phyloP scores from a whole-genome alignment of 1,140 invertebrate genomes.

The Metaphire vulgaris region DNA sequence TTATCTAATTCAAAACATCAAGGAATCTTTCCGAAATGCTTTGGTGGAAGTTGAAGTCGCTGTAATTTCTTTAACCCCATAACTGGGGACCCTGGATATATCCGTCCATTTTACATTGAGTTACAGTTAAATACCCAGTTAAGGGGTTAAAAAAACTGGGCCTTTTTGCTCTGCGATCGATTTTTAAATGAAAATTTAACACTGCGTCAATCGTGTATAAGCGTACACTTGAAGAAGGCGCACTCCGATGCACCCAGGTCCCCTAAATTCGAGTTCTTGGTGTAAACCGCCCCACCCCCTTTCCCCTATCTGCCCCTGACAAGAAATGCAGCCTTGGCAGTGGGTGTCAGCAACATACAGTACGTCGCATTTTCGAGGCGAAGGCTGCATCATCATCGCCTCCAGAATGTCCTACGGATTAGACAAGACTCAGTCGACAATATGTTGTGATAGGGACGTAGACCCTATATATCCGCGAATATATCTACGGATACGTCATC shows the following conservation, averaged over 20 bases:
- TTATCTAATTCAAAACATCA: neutral
- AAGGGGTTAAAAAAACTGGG: neutral
- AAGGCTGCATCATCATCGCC: neutral
- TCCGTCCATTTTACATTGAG: neutral
- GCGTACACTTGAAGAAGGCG: too few relatives aligned
- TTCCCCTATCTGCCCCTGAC: neutral
- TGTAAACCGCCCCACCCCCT: too few relatives aligned
- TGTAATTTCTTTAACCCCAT: too few relatives aligned
- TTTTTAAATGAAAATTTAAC: too few relatives aligned
- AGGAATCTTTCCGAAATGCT: neutral
- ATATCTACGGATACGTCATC: neutral
- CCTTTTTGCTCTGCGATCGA: too few relatives aligned
- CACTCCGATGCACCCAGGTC: too few relatives aligned
- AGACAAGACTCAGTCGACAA: neutral
- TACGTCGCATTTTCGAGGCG: neutral
- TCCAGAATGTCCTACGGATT: neutral
- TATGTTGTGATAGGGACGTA: neutral
- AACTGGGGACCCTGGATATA: neutral
- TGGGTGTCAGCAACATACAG: too few relatives aligned
- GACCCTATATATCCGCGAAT: neutral
- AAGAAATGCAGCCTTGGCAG: neutral
- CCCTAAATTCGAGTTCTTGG: too few relatives aligned
- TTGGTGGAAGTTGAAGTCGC: neutral
- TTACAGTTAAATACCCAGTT: neutral
- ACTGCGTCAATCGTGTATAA: too few relatives aligned